These are phyloP conservation scores for Drosophila sproati DNA, from an alignment of 1,140 invertebrate genomes.

Conservation along the genomic window DNA sequence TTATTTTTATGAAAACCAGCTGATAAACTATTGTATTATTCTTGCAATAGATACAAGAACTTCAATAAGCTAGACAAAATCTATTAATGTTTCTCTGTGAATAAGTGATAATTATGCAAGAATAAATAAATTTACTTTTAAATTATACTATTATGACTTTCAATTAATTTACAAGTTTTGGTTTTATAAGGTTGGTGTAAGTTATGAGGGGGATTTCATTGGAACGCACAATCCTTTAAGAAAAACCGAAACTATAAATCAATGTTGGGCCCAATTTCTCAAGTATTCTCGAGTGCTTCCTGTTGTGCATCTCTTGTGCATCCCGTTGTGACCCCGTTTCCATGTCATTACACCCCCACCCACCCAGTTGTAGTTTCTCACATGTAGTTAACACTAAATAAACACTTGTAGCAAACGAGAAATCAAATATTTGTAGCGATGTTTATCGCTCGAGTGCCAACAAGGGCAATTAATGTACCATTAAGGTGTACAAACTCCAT, in stretches of 20 bases:
- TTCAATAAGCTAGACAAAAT: no score
- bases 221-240: not conserved
- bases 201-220: not conserved
- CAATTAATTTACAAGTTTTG: no score
- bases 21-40: no score
- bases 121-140: no score
- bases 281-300: slow-evolving; percentile 28
- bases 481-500: slow-evolving; percentile 64
- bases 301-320: slow-evolving; percentile 12
- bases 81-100: no score
- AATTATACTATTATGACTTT: no score
- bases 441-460: slow-evolving; percentile 78
- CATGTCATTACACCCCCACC: not conserved
- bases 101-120: no score
- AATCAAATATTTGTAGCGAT: slow-evolving; percentile 81
- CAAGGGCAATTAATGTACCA: slow-evolving; percentile 81
- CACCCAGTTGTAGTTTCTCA: slow-evolving; percentile 15
- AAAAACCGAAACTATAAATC: not conserved
- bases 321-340: slow-evolving; percentile 9
- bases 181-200: not conserved
- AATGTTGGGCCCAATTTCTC: not conserved
- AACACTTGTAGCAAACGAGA: slow-evolving; percentile 74
- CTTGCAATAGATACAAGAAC: no score
- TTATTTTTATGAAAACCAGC: no score
- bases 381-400: slow-evolving; percentile 64